Conservation (phyloP, 2,113 vertebrate genomes). For the Podarcis cretensis region DNA sequence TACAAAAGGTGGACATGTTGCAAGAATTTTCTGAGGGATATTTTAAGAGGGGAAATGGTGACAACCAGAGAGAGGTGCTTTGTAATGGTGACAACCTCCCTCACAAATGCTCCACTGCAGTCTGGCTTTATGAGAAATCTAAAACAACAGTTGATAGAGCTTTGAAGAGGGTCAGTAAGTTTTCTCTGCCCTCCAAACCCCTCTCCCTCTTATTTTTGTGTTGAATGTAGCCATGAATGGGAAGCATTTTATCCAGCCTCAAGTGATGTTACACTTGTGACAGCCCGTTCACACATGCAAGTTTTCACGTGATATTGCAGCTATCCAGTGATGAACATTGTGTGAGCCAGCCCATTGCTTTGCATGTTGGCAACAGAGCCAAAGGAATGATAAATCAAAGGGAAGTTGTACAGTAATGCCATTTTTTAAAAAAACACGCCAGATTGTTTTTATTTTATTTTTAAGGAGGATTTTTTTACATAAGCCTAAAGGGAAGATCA, state of each 20-base stretch:
- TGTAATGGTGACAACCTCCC: neutral
- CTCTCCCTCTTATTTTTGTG: neutral
- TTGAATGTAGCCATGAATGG: too few species aligned
- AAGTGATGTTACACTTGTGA: too few species aligned
- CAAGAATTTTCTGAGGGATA: neutral
- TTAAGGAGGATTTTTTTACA: neutral
- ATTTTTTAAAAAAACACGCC: neutral
- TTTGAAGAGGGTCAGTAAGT: neutral
- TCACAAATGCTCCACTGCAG: too few species aligned
- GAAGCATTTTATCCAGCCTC: neutral
- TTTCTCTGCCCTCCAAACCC: neutral
- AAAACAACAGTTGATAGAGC: neutral
- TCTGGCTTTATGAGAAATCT: neutral
- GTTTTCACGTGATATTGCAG: neutral
- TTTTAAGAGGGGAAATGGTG: neutral
- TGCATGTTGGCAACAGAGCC: neutral
- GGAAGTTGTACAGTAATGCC: neutral
- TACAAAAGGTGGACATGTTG: too few species aligned
- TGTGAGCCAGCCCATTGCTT: neutral
- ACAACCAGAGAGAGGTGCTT: neutral
- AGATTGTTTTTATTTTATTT: neutral
- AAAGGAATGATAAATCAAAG: neutral
- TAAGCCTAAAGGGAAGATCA: slow-evolving; percentile 5
- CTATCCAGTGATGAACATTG: neutral
- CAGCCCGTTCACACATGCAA: neutral